Evolutionary conservation across 2,888 invertebrate species (phyloP), one percentile per base, ranked within the genome.

Genomic region (Mesochorus sp.): DNA sequence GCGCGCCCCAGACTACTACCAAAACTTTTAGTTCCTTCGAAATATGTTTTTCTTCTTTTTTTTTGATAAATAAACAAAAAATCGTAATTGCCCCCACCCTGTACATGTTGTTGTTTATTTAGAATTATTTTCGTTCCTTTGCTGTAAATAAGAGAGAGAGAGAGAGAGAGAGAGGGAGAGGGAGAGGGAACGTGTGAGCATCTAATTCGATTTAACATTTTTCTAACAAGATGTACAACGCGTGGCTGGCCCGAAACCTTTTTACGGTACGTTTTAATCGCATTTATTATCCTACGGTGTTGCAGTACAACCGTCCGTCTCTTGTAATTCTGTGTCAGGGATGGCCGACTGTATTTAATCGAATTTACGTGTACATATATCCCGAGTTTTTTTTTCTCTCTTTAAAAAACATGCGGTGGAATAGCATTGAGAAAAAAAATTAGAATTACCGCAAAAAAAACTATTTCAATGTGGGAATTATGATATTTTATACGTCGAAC

Each of bases 61-160:
- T 86, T 85, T 84, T 83, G 68, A 84, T 83, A 78, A 78, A 78
- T 74, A 70, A 78, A 84, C 85, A 86, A 86, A 85, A 85, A 87
- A 82, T 83, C 79, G 79, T 84, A 75, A 83, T 84, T 86, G 80
- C 80, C 85, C 84, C 84, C 75, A n/a, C n/a, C n/a, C n/a, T 61
- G 61, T 31, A 47, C 6, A 0, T 47, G 6, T 26, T 21, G 5
- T 24, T 14, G 17, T 19, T 17, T 28, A 6, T 53, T 39, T 66
- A 28, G 3, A 2, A 10, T n/a, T 5, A 37, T 55, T 10, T 26
- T n/a, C n/a, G n/a, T n/a, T n/a, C n/a, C n/a, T n/a, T n/a, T n/a
- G n/a, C n/a, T n/a, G n/a, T n/a, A n/a, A n/a, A n/a, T n/a, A n/a
- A n/a, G n/a, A n/a, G n/a, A n/a, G n/a, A n/a, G n/a, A n/a, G n/a